Evolutionary conservation across 2,797 vertebrate genomes (phyloP), one percentile per base, ranked within the genome.

Genomic region (Nyctibius grandis): DNA sequence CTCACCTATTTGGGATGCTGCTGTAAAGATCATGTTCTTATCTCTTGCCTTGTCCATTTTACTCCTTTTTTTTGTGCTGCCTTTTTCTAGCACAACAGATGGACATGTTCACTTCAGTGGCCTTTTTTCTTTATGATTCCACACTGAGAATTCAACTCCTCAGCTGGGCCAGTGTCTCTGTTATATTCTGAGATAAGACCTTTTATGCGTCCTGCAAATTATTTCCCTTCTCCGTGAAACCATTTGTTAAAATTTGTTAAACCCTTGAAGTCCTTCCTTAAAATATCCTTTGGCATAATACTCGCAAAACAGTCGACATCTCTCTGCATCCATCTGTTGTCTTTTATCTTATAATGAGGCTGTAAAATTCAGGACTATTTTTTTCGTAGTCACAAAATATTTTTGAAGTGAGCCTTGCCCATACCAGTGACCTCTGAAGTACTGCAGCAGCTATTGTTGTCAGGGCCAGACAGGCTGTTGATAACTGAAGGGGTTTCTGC

Each of bases 261-360:
- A 89, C 20, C 40, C 25, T 93, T 64, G 19, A 54, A 88, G 80
- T 88, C 80, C 79, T 87, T 45, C 70, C 75, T 93, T 91, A 82
- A 89, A 93, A 92, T 92, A 89, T 56, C 88, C 74, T 72, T 82
- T 93, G 88, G 60, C 51, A 45, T 74, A 70, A 74, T 60, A 48
- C 77, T 79, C 2, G 0, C 21, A 12, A 51, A 87, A 87, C 45
- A 67, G 81, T 76, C 89, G 88, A 82, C 78, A 57, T 96, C 51
- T 82, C 81, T 63, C 67, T 54, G n/a, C 19, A 45, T 85, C 91
- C 89, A 89, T 94, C 91, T 96, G 91, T 76, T 94, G 70, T 85
- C 81, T 94, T 51, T 56, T 75, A 31, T 60, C 36, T 50, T 57
- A 8, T 26, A 92, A 90, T 28, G 82, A 92, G 64, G 72, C 88